Evolutionary conservation across 2,888 invertebrate genomes (phyloP).

Genomic region (Cactoblastis cactorum): DNA sequence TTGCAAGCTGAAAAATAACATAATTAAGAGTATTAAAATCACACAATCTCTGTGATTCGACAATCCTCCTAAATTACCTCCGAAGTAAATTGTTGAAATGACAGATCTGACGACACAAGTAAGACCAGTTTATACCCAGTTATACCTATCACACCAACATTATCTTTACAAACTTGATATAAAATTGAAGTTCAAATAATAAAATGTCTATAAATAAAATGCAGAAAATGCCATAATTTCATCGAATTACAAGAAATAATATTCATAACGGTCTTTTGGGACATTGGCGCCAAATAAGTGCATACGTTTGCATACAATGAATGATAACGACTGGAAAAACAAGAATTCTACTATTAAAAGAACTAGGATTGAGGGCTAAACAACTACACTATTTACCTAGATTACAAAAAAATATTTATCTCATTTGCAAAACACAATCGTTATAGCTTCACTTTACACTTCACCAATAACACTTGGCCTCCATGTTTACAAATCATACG

Average conservation of each 20-base stretch:
- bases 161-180: background rate
- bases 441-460: conserved; percentile 44
- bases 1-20: conserved; percentile 45
- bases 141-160: conserved; percentile 14
- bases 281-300: conserved; percentile 78
- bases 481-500: conserved; percentile 78
- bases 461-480: conserved; percentile 61
- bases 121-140: conserved; percentile 60
- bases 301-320: conserved; percentile 65
- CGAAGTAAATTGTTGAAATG: conserved; percentile 57
- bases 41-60: conserved; percentile 10
- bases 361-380: background rate
- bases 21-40: conserved; percentile 18
- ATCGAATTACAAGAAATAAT: conserved; percentile 14
- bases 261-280: conserved; percentile 67
- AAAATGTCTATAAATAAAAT: conserved; percentile 17
- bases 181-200: background rate
- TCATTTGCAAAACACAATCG: conserved; percentile 31
- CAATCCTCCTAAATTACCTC: conserved; percentile 40
- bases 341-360: background rate
- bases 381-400: background rate
- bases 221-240: background rate
- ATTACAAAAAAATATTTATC: conserved; percentile 14
- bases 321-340: background rate
- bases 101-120: conserved; percentile 74